Evolutionary conservation across 1,140 invertebrate genomes (phyloP), one percentile per base, ranked within the genome.

Genomic region (Camponotus vicinus): DNA sequence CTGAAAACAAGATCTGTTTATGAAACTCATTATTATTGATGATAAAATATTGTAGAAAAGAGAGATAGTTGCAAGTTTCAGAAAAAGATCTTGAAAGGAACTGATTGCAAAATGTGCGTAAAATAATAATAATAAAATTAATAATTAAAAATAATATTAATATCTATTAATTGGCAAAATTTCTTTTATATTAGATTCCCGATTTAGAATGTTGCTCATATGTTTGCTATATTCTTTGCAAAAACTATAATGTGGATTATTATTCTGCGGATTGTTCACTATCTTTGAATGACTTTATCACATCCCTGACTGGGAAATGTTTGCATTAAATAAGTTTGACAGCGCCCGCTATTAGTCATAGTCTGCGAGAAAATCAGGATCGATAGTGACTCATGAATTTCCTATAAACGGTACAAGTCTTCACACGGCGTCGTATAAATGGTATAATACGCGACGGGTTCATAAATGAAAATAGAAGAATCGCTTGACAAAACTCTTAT

Each of bases 401-500:
- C 40, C 63, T 69, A 85, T 71, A 34, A 80, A 88, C 75, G 55
- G 13, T 37, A 27, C 52, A 2, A 42, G 37, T 34, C 15, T 45
- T 11, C 15, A 52, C 42, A 49, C 52, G 59, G 49, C 55, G 40
- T 57, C 21, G 13, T 59, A 69, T 42, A 63, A 49, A 66, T 32
- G 64, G 40, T 89, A 82, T 86, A 86, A 86, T 63, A 21, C n/a
- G 59, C 66, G 64, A 89, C 77, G 85, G 69, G 80, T 83, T 85
- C 69, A 70, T 57, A 9, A 40, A 55, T 37, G 75, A n/a, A 45
- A 67, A 61, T 85, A 69, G 86, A 88, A 92, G 91, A 91, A 88
- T 89, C 61, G 85, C 77, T 78, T 83, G 87, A 90, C 87, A 78
- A 92, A 92, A 89, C 88, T 78, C 76, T n/a, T 71, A 86, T 52